A percentile compares a stretch with the other conserved stretches of the same genome.
Conservation (phyloP, 2,113 vertebrate genomes). For the Pelecanoides urinatrix region DNA sequence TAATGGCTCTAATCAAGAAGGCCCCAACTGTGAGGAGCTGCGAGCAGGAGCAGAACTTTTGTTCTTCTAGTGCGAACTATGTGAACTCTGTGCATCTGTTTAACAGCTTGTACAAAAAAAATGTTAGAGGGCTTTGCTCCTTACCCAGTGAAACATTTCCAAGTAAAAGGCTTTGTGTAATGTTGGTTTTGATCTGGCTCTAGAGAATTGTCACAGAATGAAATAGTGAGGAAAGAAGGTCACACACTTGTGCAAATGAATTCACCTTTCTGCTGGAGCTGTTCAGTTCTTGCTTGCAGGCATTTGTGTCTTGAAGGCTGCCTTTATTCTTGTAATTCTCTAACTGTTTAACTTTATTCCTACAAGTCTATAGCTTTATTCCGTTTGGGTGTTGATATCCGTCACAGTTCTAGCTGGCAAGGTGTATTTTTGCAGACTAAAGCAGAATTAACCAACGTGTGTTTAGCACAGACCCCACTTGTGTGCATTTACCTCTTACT, state of each 20-base stretch:
- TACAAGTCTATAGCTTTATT: background rate
- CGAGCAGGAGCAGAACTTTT: background rate
- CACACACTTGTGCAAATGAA: background rate
- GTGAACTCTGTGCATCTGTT: background rate
- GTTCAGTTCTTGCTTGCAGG: background rate
- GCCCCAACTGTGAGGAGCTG: background rate
- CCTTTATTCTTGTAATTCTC: background rate
- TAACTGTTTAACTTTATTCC: background rate
- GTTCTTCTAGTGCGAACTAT: background rate
- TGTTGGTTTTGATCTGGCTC: background rate
- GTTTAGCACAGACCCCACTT: background rate
- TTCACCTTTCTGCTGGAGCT: background rate
- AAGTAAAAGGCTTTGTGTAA: background rate
- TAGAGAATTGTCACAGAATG: background rate
- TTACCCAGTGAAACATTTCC: background rate
- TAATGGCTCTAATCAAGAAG: background rate
- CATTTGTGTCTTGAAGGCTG: background rate
- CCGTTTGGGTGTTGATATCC: background rate
- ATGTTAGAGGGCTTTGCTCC: background rate
- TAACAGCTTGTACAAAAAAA: background rate
- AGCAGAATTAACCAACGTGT: fast-evolving
- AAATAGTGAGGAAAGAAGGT: background rate
- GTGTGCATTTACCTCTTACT: background rate
- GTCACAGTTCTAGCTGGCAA: background rate
- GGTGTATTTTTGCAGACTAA: background rate